These are phyloP conservation scores for Heteromormyrus szaboi DNA, from an alignment of 2,797 vertebrate genomes.

Conservation along the genomic window DNA sequence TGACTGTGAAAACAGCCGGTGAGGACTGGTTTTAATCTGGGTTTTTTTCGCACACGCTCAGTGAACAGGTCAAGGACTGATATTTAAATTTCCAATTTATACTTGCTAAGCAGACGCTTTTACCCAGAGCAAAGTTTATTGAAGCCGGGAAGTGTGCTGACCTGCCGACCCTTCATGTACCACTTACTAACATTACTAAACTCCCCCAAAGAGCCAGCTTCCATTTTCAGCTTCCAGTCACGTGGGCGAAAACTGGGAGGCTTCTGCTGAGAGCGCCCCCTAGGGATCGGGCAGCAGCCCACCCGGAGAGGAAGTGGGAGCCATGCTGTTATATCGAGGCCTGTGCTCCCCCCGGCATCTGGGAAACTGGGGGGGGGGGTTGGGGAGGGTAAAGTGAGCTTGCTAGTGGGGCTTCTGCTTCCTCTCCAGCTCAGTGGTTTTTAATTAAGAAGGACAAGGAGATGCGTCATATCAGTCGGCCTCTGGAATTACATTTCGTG, in stretches of 20 bases:
- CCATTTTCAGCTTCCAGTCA: neutral
- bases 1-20: neutral
- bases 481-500: conserved; percentile 39
- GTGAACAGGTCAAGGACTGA: neutral
- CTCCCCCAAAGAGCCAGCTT: neutral
- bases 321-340: conserved; percentile 20
- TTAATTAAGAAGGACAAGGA: conserved; percentile 26
- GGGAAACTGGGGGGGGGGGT: neutral
- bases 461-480: conserved; percentile 28
- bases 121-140: neutral
- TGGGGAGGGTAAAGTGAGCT: neutral
- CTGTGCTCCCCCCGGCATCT: conserved; percentile 24
- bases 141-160: neutral
- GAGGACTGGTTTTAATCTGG: neutral
- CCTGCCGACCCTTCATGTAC: neutral
- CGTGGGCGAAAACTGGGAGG: neutral
- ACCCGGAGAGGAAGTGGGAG: conserved; percentile 16
- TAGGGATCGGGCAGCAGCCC: neutral
- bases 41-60: neutral
- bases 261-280: neutral
- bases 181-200: neutral
- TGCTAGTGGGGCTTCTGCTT: neutral
- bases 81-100: conserved; percentile 11
- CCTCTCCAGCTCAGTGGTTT: conserved; percentile 22
- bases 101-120: neutral